Evolutionary conservation across 1,140 invertebrate genomes (phyloP).

Genomic region (Agrilus planipennis): DNA sequence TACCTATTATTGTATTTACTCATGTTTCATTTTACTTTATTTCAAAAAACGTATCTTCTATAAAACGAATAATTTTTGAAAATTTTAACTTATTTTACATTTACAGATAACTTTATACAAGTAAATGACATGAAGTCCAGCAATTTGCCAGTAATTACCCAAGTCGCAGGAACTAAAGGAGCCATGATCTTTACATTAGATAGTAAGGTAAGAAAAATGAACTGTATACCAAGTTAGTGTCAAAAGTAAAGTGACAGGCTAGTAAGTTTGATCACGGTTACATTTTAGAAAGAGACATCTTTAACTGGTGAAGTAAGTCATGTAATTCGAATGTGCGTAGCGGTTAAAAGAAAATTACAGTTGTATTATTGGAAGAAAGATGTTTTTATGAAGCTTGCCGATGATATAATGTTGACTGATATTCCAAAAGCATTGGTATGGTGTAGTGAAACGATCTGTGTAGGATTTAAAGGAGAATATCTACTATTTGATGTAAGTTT

Average conservation of each 20-base stretch:
- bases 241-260: not conserved
- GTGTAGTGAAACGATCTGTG: conserved; percentile 69
- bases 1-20: no score
- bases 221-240: no score
- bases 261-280: not conserved
- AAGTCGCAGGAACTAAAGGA: conserved; percentile 70
- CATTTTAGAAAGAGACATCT: conserved; percentile 39
- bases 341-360: conserved; percentile 75
- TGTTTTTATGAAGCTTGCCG: conserved; percentile 61
- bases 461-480: conserved; percentile 78
- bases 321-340: conserved; percentile 75
- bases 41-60: no score
- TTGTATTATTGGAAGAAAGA: conserved; percentile 84
- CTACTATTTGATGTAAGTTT: conserved; percentile 55
- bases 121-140: conserved; percentile 73
- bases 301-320: conserved; percentile 60
- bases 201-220: conserved; percentile 47
- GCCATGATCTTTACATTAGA: conserved; percentile 79
- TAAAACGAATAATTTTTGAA: no score
- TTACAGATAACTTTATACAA: conserved; percentile 68
- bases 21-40: no score
- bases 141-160: conserved; percentile 66
- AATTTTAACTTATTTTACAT: no score
- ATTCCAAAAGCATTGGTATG: conserved; percentile 76
- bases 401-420: conserved; percentile 70